A percentile compares a stretch with the other conserved stretches of the same genome.
phyloP scores from a whole-genome alignment of 2,797 vertebrate species.

The Hipposideros larvatus region DNA sequence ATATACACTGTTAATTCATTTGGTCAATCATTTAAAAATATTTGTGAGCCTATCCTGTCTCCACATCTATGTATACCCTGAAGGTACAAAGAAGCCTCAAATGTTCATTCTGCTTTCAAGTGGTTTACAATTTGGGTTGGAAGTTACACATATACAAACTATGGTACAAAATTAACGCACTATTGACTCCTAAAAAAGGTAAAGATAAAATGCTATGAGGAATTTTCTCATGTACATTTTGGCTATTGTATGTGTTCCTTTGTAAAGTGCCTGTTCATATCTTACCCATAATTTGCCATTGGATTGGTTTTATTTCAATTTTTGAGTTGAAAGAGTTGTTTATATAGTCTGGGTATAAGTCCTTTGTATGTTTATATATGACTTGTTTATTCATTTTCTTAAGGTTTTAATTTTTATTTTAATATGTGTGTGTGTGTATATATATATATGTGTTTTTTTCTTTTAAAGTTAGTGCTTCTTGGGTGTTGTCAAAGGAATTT shows the following conservation, averaged over 20 bases:
- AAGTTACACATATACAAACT: neutral
- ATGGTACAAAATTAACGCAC: neutral
- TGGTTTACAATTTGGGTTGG: neutral
- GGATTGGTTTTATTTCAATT: neutral
- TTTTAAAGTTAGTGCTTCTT: conserved; percentile 23
- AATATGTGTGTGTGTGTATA: neutral
- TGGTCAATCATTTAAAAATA: neutral
- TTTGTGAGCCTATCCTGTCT: neutral
- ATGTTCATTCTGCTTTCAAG: neutral
- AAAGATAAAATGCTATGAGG: neutral
- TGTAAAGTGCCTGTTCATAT: neutral
- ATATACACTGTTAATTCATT: neutral
- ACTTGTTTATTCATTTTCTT: conserved; percentile 32
- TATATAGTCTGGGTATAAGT: neutral
- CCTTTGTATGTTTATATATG: neutral
- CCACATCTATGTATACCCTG: too few relatives aligned
- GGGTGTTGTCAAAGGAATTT: neutral
- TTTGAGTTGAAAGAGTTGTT: neutral
- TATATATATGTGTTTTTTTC: neutral
- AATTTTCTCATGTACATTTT: neutral
- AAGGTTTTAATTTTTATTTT: conserved; percentile 30
- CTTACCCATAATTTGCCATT: conserved; percentile 20
- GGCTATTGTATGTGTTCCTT: neutral
- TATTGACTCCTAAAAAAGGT: neutral
- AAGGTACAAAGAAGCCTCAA: neutral